These are phyloP conservation scores for Drosophila obscura DNA, from an alignment of 1,140 invertebrate genomes.

Conservation along the genomic window DNA sequence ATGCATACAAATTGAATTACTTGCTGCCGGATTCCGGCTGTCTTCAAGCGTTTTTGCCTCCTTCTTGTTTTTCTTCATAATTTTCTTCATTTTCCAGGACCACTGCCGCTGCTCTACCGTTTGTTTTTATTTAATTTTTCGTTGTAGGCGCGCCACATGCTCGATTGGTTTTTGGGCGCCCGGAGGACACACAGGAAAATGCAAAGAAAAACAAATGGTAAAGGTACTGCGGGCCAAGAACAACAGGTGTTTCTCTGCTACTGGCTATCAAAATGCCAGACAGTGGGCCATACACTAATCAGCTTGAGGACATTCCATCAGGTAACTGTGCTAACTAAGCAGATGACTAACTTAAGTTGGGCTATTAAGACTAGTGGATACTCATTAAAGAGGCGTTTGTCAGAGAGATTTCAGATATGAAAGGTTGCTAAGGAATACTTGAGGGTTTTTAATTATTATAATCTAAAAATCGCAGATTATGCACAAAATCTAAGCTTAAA, in stretches of 20 bases:
- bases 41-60: conserved; percentile 6
- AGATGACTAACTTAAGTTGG: background rate
- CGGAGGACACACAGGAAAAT: background rate
- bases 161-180: conserved; percentile 48
- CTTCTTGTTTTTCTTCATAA: conserved; percentile 45
- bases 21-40: conserved; percentile 14
- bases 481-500: too few relatives aligned
- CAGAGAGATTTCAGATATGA: too few relatives aligned
- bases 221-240: conserved; percentile 2
- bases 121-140: conserved; percentile 77
- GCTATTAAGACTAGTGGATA: background rate
- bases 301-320: conserved; percentile 43
- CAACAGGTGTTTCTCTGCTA: conserved; percentile 34
- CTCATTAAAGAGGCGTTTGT: background rate
- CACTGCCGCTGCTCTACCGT: background rate
- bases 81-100: conserved; percentile 6
- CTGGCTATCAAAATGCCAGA: conserved; percentile 62
- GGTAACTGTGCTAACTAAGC: conserved; percentile 28
- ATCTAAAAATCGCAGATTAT: too few relatives aligned
- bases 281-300: conserved; percentile 36
- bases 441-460: background rate
- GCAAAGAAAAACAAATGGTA: conserved; percentile 21
- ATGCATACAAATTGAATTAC: conserved; percentile 69
- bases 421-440: background rate
- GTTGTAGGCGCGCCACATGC: conserved; percentile 43